These are phyloP conservation scores for Megathymus violae DNA, from an alignment of 1,140 invertebrate species.

Conservation along the genomic window DNA sequence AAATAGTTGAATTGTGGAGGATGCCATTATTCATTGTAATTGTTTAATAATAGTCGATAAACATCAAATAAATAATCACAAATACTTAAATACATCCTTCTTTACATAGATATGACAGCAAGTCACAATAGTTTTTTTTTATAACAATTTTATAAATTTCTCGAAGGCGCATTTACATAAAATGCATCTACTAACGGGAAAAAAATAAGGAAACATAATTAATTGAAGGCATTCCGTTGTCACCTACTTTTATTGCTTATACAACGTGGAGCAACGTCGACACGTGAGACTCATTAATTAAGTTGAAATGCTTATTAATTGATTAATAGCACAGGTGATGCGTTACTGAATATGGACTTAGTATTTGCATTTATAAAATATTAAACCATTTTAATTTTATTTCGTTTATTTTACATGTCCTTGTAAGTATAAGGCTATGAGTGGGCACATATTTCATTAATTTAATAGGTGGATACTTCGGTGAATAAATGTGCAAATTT, in stretches of 20 bases:
- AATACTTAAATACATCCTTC: neutral
- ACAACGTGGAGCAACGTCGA: too few relatives aligned
- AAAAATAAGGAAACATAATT: neutral
- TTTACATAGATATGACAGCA: neutral
- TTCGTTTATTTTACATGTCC: neutral
- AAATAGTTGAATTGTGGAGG: too few relatives aligned
- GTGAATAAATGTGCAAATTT: too few relatives aligned
- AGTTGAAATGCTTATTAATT: conserved; percentile 20
- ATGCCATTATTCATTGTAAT: too few relatives aligned
- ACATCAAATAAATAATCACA: neutral
- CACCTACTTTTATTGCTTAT: neutral
- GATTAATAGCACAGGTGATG: conserved; percentile 13
- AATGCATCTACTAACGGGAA: neutral
- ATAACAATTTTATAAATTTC: neutral
- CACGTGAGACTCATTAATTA: conserved; percentile 26
- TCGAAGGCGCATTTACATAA: neutral
- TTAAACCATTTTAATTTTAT: conserved; percentile 11
- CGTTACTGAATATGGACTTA: conserved; percentile 23
- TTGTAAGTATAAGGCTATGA: neutral
- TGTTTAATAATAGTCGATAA: neutral
- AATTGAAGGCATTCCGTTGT: conserved; percentile 12
- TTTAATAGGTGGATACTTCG: too few relatives aligned
- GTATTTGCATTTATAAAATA: conserved; percentile 22
- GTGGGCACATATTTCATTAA: too few relatives aligned
- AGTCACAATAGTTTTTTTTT: neutral